Evolutionary conservation across 2,797 vertebrate species (phyloP), one percentile per base, ranked within the genome.

Genomic region (Aldrovandia affinis): DNA sequence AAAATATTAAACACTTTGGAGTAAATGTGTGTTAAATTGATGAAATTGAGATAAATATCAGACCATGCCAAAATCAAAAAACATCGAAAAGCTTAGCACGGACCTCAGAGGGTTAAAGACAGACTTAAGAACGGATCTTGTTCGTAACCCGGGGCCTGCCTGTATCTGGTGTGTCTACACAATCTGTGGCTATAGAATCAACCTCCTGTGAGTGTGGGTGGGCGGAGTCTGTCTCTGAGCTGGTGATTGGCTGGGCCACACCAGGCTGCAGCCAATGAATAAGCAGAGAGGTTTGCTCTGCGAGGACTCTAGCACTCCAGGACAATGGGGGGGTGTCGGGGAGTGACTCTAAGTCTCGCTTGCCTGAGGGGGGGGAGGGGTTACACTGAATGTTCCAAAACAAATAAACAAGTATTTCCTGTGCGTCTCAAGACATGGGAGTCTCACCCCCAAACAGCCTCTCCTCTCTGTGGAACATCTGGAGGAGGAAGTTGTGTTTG

Each of bases 271-370:
- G 95, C 91, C 95, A 96, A 96, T 91, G 94, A 95, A 96, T 96
- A 95, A 90, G 91, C 94, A 92, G 42, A 95, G 95, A 95, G 52
- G 0, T 84, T 94, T 89, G 6, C 81, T 95, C 93, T 96, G 39
- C 92, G 94, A 96, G 93, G 25, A 89, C 94, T 94, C 85, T 93
- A 95, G 95, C 95, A 96, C 94, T 93, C 90, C 94, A 85, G 87
- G 91, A 91, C 93, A 92, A 96, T 55, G 2, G 84, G 39, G 59
- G 0, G 84, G 65, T 90, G 86, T 91, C 89, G 2, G 91, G 92
- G 86, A 83, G 93, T 95, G 94, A 96, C 95, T 96, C 95, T 95
- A 94, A n/a, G 95, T 90, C 95, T 96, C 94, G 89, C 83, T 91
- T 50, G 73, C 9, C 28, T 7, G 28, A 47, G 39, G n/a, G n/a